Base-by-base conservation (phyloP, 2,888 invertebrate genomes). In the Lacanobia wlatinum region DNA sequence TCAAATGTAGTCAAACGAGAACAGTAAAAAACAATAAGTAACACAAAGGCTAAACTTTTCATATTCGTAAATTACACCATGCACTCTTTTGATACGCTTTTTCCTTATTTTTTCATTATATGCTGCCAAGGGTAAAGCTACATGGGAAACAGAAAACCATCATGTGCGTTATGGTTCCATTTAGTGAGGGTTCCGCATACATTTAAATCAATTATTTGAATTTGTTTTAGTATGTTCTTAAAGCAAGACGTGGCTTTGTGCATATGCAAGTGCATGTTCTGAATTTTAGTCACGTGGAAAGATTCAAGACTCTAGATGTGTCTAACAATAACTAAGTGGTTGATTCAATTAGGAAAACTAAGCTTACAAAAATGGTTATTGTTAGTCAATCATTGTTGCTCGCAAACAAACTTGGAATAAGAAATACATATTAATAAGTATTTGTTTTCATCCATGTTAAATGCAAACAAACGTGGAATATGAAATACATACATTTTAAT, bases 31-130 rank as follows among this genome's bases (percentile, higher is more conserved):
- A 55, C 34, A 62, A 50, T 28, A 56, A n/a, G 16, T 50, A 63
- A 46, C 18, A 61, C 72, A 80, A 78, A 80, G 72, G 58, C 59
- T 53, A 48, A 65, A 74, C 34, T 66, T 72, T 59, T 46, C 62
- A 58, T 68, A 62, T 82, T 64, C 63, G 60, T 66, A 76, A 77
- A 76, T 70, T 80, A 73, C 59, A 73, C 56, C 63, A 53, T 70
- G 71, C 60, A 76, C 46, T 77, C 53, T 16, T 65, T 66, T 48
- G 34, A 21, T 40, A 21, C 43, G n/a, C 48, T 65, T 75, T 67
- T 78, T 58, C 63, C 56, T 69, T 70, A 28, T 70, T 72, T 46
- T 66, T 69, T 73, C 64, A 64, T 73, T 62, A 64, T 14, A 59
- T n/a, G 43, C 6, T 67, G 16, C 55, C 28, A 38, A 9, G 53